phyloP scores from a whole-genome alignment of 2,888 invertebrate species.

The Ferrisia virgata region DNA sequence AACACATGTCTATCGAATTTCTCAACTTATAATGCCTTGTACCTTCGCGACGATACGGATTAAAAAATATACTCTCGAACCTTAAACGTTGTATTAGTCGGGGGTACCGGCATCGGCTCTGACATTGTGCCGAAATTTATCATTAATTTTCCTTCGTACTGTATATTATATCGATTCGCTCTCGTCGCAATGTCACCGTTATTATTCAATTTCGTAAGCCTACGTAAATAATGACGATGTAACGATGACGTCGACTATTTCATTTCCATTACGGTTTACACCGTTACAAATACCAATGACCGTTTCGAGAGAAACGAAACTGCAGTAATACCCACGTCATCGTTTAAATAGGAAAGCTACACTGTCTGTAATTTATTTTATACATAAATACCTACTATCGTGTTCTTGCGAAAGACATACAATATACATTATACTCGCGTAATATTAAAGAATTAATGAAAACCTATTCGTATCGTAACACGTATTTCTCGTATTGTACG shows the following conservation, averaged over 20 bases:
- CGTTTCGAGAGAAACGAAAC: neutral
- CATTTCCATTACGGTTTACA: neutral
- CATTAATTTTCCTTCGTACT: neutral
- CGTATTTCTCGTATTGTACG: too few relatives aligned
- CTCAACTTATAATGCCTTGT: neutral
- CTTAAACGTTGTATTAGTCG: too few relatives aligned
- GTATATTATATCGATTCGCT: neutral
- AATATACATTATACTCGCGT: too few relatives aligned
- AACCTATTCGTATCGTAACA: too few relatives aligned
- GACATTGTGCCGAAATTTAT: neutral
- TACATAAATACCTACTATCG: too few relatives aligned
- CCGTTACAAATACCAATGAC: neutral
- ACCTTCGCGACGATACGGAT: neutral
- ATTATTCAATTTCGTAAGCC: neutral
- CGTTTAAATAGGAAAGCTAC: neutral
- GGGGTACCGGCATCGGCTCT: too few relatives aligned
- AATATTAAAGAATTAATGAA: too few relatives aligned
- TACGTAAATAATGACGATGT: neutral
- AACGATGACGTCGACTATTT: neutral
- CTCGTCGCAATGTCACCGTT: neutral
- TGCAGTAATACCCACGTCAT: neutral
- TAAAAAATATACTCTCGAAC: neutral
- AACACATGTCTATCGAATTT: neutral
- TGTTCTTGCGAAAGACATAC: too few relatives aligned
- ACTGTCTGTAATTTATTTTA: too few relatives aligned